Percentiles rank a stretch among this genome's conserved stretches.
Conservation (phyloP, 2,797 vertebrate species). For the Remorina albescens region DNA sequence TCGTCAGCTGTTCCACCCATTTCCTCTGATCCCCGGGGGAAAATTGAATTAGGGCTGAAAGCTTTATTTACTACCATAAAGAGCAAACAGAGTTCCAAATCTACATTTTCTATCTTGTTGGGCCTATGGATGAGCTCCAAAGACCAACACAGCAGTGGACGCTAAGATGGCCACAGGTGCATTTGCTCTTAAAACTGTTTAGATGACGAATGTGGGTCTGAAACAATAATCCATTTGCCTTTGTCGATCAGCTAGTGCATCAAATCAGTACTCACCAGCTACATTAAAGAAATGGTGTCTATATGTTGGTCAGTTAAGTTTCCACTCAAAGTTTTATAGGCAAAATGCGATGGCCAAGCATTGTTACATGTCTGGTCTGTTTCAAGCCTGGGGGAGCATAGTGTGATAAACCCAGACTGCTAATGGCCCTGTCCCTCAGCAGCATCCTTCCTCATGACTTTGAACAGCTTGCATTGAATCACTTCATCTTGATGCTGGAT, state of each 20-base stretch:
- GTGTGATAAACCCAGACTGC: constrained; percentile 14
- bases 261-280: not conserved
- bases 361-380: not conserved
- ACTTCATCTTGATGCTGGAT: constrained; percentile 14
- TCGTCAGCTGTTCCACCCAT: too few species aligned
- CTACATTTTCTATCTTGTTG: too few species aligned
- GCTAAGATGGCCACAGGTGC: too few species aligned
- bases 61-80: too few species aligned
- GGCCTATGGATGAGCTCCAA: too few species aligned
- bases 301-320: not conserved
- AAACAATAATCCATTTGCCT: too few species aligned
- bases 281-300: not conserved
- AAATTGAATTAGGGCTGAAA: too few species aligned
- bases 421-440: constrained; percentile 11
- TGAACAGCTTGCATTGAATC: constrained; percentile 10
- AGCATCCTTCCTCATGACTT: constrained; percentile 16
- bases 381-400: constrained; percentile 20
- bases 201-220: too few species aligned
- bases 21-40: too few species aligned
- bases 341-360: constrained; percentile 2
- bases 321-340: not conserved
- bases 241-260: not conserved
- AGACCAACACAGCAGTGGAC: too few species aligned
- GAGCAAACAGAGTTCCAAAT: too few species aligned
- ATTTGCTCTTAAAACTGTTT: too few species aligned